Evolutionary conservation across 2,888 invertebrate genomes (phyloP), one percentile per base, ranked within the genome.

Genomic region (Ditula angustiorana): DNA sequence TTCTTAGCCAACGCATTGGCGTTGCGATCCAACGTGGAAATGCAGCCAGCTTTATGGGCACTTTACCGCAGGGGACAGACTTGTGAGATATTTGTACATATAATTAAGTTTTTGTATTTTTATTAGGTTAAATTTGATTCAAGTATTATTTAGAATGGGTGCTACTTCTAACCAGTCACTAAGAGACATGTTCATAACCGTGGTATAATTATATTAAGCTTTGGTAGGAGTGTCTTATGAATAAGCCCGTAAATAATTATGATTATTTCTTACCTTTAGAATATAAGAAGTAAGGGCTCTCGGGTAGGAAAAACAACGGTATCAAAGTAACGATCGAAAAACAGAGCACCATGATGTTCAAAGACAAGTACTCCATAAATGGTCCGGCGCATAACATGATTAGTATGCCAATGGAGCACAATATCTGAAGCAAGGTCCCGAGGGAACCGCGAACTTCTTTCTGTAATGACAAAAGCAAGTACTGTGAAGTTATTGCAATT

Each of bases 241-340:
- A 5, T 11, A 1, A 33, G 10, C 10, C 13, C 7, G 8, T 4
- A 2, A 19, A 5, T 7, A 11, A 35, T 52, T 4, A 11, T 11
- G 23, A 28, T 5, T 30, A 49, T 0, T 16, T 16, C 50, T 50
- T 41, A 71, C 70, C 71, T 67, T 68, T 68, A 5, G 57, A 61
- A 35, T 70, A 62, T 44, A 71, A 67, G 50, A 68, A 71, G 56
- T 71, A 72, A 7, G 72, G 72, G 44, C 70, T 72, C 16, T 71
- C 70, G 0, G 70, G 72, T 21, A 72, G 21, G 8, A 72, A 67
- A 8, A 72, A 33, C 24, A 69, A 13, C 1, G 72, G 69, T 8
- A 68, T 47, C 1, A 67, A 30, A 8, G 67, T 63, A 0, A 47
- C 58, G 1, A 69, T 13, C 23, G 56, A 24, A 5, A 69, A 52